Evolutionary conservation across 2,113 vertebrate species (phyloP), one percentile per base, ranked within the genome.

Genomic region (Columba janthina): DNA sequence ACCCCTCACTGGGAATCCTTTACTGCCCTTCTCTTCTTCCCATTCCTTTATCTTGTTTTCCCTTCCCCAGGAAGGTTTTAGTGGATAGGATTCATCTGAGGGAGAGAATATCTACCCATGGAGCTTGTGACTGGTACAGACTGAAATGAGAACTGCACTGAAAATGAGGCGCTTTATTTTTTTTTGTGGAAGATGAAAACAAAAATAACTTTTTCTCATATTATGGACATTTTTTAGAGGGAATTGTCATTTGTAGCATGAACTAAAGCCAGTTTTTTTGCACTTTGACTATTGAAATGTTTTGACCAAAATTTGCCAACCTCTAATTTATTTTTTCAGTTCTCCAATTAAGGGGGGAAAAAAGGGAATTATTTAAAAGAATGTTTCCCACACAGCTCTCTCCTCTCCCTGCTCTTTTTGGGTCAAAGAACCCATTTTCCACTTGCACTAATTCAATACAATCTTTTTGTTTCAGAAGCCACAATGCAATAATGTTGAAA

Each of bases 161-260:
- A 69, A 60, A 20, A 82, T 7, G 46, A 51, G 29, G 32, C 8
- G n/a, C n/a, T n/a, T 34, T 29, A 25, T 19, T 69, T 69, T 50
- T 50, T 81, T 85, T 34, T 76, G 51, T 80, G 24, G 28, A 40
- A 89, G 92, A 74, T 3, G 10, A 72, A 81, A 82, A 40, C 50
- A 88, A 89, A 72, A 80, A 19, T 12, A 92, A 34, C 6, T 46
- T 83, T 83, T 91, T 54, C 50, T 87, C 25, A 6, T 77, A 19
- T 73, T 74, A 80, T 51, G 86, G 60, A 87, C 50, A 70, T 93
- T 95, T 94, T 94, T 88, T 15, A 42, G 46, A 90, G n/a, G 10
- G 2, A 61, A 15, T 79, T 7, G 10, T 80, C 60, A 79, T 57
- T 75, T 58, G 46, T 28, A 60, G 32, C 88, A 54, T 58, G 69